Evolutionary conservation across 53 echinoderm and acorn worm genomes (phyloP).

Genomic region (Apostichopus leukothele): DNA sequence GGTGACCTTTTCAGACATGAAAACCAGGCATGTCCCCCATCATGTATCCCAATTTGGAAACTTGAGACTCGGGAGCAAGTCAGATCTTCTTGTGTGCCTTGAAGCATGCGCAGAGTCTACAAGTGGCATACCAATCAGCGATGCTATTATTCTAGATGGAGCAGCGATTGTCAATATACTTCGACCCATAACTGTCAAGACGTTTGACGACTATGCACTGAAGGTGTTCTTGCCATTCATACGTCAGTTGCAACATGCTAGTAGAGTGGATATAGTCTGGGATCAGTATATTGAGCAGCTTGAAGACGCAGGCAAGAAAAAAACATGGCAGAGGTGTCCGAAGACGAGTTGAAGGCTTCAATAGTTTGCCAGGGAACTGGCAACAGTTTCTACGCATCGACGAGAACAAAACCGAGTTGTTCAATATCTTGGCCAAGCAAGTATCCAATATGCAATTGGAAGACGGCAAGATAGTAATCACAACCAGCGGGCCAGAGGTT

Average conservation of each 20-base stretch:
- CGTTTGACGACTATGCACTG: slow-evolving; percentile 53
- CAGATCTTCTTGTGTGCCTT: slow-evolving; percentile 53
- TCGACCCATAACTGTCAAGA: slow-evolving; percentile 18
- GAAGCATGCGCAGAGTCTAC: neutral
- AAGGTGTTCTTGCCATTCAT: slow-evolving; percentile 57
- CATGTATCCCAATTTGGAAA: slow-evolving; percentile 46
- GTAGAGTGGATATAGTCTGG: slow-evolving; percentile 59
- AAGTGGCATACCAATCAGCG: neutral
- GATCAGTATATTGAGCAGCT: slow-evolving; percentile 51
- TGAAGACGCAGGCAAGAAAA: neutral
- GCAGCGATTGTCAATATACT: slow-evolving; percentile 54
- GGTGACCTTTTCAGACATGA: slow-evolving; percentile 52
- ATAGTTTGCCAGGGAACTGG: slow-evolving; percentile 53
- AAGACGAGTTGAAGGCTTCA: slow-evolving; percentile 27
- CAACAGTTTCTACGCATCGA: slow-evolving; percentile 52
- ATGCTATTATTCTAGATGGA: slow-evolving; percentile 39
- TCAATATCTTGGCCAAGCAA: slow-evolving; percentile 36
- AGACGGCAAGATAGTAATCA: slow-evolving; percentile 5
- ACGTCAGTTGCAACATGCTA: neutral
- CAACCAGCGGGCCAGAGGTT: slow-evolving; percentile 15
- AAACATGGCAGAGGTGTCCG: slow-evolving; percentile 52
- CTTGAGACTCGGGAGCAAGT: slow-evolving; percentile 46
- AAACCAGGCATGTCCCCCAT: slow-evolving; percentile 45
- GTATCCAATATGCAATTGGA: neutral
- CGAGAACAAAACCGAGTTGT: slow-evolving; percentile 63